phyloP scores from a whole-genome alignment of 2,113 vertebrate species.

The Sinocyclocheilus anophthalmus region DNA sequence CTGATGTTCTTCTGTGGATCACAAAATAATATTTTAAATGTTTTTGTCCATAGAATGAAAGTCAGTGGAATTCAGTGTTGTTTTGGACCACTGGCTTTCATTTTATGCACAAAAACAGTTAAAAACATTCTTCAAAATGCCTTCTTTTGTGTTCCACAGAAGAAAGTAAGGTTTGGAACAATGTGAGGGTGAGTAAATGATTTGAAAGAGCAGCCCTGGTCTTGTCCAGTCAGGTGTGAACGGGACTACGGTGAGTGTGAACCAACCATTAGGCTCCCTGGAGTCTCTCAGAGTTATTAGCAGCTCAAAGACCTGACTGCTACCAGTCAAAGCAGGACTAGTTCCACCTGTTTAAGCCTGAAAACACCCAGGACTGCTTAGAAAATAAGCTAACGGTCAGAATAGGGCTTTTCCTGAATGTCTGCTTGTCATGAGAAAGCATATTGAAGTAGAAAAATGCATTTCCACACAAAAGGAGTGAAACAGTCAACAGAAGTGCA shows the following conservation, averaged over 20 bases:
- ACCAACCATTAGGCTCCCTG: not conserved
- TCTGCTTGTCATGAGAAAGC: conserved; percentile 4
- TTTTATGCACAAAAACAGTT: not conserved
- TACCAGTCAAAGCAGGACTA: conserved; percentile 27
- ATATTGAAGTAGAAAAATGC: not conserved
- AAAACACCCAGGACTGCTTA: conserved; percentile 32
- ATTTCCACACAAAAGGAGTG: not conserved
- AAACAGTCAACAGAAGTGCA: not conserved
- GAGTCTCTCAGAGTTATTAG: conserved; percentile 46
- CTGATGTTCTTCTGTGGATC: not conserved
- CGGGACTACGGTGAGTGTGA: not conserved
- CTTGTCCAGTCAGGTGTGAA: conserved; percentile 34
- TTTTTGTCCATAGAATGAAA: not conserved
- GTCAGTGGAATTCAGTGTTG: not conserved
- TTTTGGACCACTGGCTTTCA: not conserved
- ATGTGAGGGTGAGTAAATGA: not conserved
- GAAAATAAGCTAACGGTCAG: conserved; percentile 13
- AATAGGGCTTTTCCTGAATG: not conserved
- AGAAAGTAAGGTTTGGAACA: not conserved
- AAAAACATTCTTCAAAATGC: not conserved
- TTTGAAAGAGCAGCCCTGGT: not conserved
- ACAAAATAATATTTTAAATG: too few relatives aligned
- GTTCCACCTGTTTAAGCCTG: conserved; percentile 51
- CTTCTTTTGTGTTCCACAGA: not conserved
- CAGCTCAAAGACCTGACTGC: conserved; percentile 47